Conservation (phyloP, 2,113 vertebrate genomes). For the Misgurnus anguillicaudatus region DNA sequence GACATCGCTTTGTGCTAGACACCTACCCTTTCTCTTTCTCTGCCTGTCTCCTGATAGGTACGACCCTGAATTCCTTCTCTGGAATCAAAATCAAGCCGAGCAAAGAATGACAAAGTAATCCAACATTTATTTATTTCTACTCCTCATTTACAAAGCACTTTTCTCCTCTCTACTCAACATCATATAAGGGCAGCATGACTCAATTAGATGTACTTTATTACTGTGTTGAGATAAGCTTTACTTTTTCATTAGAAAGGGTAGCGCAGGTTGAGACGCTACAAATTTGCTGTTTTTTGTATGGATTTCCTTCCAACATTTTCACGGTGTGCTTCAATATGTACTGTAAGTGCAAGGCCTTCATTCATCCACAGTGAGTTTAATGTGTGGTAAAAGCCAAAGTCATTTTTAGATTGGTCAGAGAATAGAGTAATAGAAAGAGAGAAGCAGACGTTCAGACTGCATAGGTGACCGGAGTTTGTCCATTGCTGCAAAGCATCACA, state of each 20-base stretch:
- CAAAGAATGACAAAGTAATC: slow-evolving; percentile 87
- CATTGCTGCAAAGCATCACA: slow-evolving; percentile 52
- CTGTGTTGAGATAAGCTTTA: slow-evolving; percentile 18
- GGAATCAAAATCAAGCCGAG: slow-evolving; percentile 87
- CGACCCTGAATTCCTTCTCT: slow-evolving; percentile 85
- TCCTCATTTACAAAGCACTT: slow-evolving; percentile 39
- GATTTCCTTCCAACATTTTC: slow-evolving; percentile 5
- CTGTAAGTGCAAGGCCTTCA: neutral
- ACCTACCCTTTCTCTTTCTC: slow-evolving; percentile 76
- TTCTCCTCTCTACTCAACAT: slow-evolving; percentile 62
- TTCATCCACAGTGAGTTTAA: slow-evolving; percentile 3
- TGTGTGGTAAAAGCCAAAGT: slow-evolving; percentile 8
- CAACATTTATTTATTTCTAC: slow-evolving; percentile 65
- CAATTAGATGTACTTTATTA: neutral
- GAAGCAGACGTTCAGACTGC: neutral
- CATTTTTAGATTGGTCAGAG: neutral
- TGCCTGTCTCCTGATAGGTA: slow-evolving; percentile 77
- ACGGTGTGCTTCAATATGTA: neutral
- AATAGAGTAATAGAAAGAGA: neutral
- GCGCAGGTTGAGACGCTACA: neutral
- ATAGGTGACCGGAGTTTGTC: neutral
- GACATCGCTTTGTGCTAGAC: slow-evolving; percentile 59
- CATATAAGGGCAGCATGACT: slow-evolving; percentile 28
- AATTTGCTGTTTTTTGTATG: neutral
- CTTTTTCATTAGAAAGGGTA: slow-evolving; percentile 1